Evolutionary conservation across 2,888 invertebrate species (phyloP).

Genomic region (Allolobophora icterica): DNA sequence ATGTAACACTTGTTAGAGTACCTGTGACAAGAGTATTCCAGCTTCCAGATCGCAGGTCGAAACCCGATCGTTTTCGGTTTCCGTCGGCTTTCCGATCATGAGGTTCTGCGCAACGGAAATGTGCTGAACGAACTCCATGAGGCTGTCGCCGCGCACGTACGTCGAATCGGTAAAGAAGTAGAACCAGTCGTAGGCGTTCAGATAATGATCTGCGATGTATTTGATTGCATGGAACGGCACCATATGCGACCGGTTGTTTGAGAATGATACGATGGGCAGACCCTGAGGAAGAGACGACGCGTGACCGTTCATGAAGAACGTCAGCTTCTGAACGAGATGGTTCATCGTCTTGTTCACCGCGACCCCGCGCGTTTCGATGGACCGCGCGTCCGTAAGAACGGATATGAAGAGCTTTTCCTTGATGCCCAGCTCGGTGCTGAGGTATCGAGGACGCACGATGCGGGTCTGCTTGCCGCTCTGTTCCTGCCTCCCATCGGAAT

Average conservation of each 20-base stretch:
- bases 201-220: slow-evolving; percentile 86
- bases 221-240: slow-evolving; percentile 87
- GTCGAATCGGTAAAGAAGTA: slow-evolving; percentile 83
- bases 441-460: slow-evolving; percentile 82
- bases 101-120: slow-evolving; percentile 85
- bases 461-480: slow-evolving; percentile 25
- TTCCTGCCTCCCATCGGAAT: slow-evolving; percentile 33
- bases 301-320: slow-evolving; percentile 74
- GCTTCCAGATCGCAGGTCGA: slow-evolving; percentile 72
- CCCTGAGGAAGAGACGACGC: slow-evolving; percentile 49
- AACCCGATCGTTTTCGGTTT: slow-evolving; percentile 46
- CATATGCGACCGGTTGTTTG: slow-evolving; percentile 77
- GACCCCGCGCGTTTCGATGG: slow-evolving; percentile 73
- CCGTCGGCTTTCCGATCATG: slow-evolving; percentile 75
- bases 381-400: slow-evolving; percentile 72
- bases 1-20: slow-evolving; percentile 39
- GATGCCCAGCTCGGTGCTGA: slow-evolving; percentile 92
- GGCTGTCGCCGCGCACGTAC: slow-evolving; percentile 81
- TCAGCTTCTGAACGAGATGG: slow-evolving; percentile 77
- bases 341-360: slow-evolving; percentile 89
- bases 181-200: slow-evolving; percentile 91
- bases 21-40: slow-evolving; percentile 85
- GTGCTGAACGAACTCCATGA: slow-evolving; percentile 76
- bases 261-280: slow-evolving; percentile 79
- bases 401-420: slow-evolving; percentile 86